Percentiles rank a stretch among this genome's conserved stretches.
Conservation (phyloP, 2,888 invertebrate genomes). For the Tenodera sinensis region DNA sequence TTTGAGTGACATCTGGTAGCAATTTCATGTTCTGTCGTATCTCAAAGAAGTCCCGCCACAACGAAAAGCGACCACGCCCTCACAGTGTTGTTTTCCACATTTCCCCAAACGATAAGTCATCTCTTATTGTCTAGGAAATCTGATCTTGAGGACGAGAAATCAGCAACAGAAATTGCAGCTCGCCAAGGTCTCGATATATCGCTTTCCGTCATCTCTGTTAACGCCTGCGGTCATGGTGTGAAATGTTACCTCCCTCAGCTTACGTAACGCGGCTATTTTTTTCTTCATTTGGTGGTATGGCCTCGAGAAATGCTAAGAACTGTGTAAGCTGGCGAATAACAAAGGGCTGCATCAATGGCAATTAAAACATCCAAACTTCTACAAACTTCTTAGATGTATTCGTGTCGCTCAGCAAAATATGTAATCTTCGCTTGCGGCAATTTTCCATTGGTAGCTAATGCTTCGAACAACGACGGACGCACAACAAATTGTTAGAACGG, state of each 20-base stretch:
- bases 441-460: no score
- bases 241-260: not conserved
- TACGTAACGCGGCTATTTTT: not conserved
- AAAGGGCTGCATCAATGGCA: no score
- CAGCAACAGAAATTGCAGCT: not conserved
- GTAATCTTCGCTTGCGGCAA: no score
- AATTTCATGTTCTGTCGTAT: no score
- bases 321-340: no score
- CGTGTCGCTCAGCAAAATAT: no score
- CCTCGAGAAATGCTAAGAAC: not conserved
- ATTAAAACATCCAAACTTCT: no score
- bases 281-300: not conserved
- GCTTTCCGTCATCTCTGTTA: not conserved
- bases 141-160: not conserved
- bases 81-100: not conserved
- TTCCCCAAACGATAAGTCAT: not conserved
- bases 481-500: no score
- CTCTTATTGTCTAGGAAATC: not conserved
- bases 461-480: no score
- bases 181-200: not conserved
- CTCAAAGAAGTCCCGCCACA: not conserved
- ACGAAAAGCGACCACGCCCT: not conserved
- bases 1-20: not conserved
- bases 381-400: no score
- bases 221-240: not conserved